phyloP scores from a whole-genome alignment of 1,140 invertebrate genomes.

The Steinernema feltiae region DNA sequence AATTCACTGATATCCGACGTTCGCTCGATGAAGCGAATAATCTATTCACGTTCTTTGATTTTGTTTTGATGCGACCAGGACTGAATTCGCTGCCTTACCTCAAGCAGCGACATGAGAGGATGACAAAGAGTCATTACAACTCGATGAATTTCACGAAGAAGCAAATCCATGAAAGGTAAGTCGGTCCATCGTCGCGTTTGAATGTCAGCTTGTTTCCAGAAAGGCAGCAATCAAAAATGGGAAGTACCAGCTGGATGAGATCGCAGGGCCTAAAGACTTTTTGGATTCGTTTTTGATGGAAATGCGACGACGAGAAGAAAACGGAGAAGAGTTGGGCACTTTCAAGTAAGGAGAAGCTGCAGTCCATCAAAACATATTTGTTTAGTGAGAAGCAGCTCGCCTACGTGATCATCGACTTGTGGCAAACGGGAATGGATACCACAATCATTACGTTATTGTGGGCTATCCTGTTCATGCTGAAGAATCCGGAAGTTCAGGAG shows the following conservation, averaged over 20 bases:
- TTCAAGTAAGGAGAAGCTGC: background rate
- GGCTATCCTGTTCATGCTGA: background rate
- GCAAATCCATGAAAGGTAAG: background rate
- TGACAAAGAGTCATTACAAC: background rate
- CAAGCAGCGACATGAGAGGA: background rate
- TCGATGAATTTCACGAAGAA: background rate
- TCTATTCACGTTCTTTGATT: background rate
- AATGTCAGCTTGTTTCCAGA: background rate
- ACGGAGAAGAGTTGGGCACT: background rate
- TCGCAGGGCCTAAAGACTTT: background rate
- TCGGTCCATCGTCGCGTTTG: background rate
- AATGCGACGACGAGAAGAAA: background rate
- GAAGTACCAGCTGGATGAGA: background rate
- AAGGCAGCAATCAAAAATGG: background rate
- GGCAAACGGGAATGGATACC: background rate
- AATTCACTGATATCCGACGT: background rate
- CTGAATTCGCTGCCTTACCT: background rate
- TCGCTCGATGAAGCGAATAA: background rate
- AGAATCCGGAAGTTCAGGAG: conserved; percentile 5
- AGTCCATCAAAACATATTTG: background rate
- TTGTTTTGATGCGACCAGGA: background rate
- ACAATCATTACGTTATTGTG: background rate
- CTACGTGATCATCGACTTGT: background rate
- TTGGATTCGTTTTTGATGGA: background rate
- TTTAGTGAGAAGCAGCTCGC: background rate